A percentile compares a stretch with the other conserved stretches of the same genome.
These are phyloP conservation scores for Agapornis canus DNA, from an alignment of 2,797 vertebrate species.

Conservation along the genomic window DNA sequence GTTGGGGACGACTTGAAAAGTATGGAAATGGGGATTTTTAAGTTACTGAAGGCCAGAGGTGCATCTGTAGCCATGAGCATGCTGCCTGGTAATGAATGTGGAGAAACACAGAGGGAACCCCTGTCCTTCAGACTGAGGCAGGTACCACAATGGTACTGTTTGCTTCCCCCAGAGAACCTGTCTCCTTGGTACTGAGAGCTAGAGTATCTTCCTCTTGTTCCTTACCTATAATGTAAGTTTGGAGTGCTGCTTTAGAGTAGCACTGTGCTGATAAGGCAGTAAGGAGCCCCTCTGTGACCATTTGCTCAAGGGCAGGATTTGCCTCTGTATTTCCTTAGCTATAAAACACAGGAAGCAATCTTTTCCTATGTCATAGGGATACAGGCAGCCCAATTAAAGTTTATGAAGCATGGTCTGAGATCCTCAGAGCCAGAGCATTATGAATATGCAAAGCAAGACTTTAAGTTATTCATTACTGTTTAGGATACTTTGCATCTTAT, in stretches of 20 bases:
- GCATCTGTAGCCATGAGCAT: background rate
- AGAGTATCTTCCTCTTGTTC: background rate
- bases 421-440: background rate
- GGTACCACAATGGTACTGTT: background rate
- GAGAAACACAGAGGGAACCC: background rate
- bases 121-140: background rate
- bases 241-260: background rate
- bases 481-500: background rate
- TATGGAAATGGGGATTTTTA: background rate
- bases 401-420: constrained; percentile 30
- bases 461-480: background rate
- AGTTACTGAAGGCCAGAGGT: background rate
- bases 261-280: background rate
- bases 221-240: background rate
- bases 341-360: constrained; percentile 45
- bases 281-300: background rate
- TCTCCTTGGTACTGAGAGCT: background rate
- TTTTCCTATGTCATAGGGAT: background rate
- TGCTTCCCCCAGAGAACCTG: background rate
- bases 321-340: background rate
- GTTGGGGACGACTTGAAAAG: background rate
- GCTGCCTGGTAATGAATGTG: background rate
- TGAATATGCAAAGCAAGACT: constrained; percentile 16
- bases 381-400: constrained; percentile 44
- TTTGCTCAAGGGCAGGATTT: constrained; percentile 26